Conservation (phyloP, 2,888 invertebrate species). For the Lepidocyrtinus sp. region DNA sequence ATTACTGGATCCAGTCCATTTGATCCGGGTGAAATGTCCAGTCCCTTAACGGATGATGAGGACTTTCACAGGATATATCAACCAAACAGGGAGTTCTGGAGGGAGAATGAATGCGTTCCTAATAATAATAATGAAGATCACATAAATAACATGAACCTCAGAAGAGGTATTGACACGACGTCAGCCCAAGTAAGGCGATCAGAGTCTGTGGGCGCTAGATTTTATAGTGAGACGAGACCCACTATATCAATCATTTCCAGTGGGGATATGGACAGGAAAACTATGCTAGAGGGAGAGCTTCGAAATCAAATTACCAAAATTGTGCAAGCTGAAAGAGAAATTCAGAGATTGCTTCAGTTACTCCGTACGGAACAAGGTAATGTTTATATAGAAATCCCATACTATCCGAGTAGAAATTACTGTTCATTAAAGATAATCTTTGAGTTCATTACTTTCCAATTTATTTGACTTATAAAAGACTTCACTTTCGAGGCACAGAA, state of each 20-base stretch:
- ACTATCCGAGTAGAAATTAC: too few species aligned
- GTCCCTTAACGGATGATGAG: too few species aligned
- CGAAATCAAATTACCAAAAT: conserved; percentile 55
- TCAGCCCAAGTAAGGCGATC: too few species aligned
- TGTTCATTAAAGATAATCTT: conserved; percentile 43
- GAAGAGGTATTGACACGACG: too few species aligned
- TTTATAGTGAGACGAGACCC: too few species aligned
- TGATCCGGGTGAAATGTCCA: too few species aligned
- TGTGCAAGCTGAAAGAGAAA: conserved; percentile 54
- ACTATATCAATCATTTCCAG: conserved; percentile 41
- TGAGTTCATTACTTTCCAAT: conserved; percentile 56
- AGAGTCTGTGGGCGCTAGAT: too few species aligned
- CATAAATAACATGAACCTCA: conserved; percentile 35
- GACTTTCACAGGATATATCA: too few species aligned
- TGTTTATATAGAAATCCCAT: too few species aligned
- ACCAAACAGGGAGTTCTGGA: too few species aligned
- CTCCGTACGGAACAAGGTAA: conserved; percentile 45
- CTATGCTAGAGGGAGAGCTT: conserved; percentile 46
- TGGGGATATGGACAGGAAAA: conserved; percentile 38
- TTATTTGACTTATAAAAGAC: conserved; percentile 45
- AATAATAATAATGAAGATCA: conserved; percentile 18
- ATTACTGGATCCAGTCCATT: conserved; percentile 13
- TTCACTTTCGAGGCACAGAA: too few species aligned
- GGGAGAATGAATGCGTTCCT: conserved; percentile 24
- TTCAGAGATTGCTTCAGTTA: conserved; percentile 50